Conservation (phyloP, 2,113 vertebrate species). For the Gallinago paraguaiae region DNA sequence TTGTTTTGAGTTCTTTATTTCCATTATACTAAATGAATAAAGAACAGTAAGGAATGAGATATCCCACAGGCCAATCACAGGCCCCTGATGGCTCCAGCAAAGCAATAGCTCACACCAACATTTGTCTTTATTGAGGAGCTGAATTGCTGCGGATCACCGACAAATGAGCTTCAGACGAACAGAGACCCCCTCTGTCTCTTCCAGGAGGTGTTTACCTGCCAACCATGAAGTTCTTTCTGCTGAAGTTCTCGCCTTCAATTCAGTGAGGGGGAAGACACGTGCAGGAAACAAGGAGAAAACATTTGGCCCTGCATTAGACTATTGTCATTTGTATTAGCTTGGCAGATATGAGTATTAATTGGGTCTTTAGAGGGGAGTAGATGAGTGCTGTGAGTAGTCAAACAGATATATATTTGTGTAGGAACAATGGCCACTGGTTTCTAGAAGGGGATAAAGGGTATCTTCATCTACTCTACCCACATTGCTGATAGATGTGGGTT, state of each 20-base stretch:
- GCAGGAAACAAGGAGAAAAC: neutral
- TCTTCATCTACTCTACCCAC: neutral
- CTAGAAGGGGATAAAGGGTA: accelerated
- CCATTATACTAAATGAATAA: constrained; percentile 36
- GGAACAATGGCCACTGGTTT: neutral
- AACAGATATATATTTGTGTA: neutral
- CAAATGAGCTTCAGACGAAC: accelerated
- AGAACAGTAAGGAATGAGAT: neutral
- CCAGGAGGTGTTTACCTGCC: neutral
- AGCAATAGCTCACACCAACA: accelerated
- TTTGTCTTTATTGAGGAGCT: neutral
- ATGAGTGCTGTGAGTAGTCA: neutral
- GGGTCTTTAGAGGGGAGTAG: neutral
- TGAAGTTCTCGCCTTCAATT: neutral
- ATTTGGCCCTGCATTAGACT: accelerated
- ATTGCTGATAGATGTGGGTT: neutral
- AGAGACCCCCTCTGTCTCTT: neutral
- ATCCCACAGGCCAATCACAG: neutral
- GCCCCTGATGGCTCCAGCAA: neutral
- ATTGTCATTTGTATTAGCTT: neutral
- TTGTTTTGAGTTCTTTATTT: constrained; percentile 32
- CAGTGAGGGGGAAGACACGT: accelerated
- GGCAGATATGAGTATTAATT: neutral
- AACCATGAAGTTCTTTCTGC: accelerated
- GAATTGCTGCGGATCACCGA: neutral